A percentile compares a stretch with the other conserved stretches of the same genome.
Conservation (phyloP, 2,113 vertebrate species). For the Hemiprocne comata region DNA sequence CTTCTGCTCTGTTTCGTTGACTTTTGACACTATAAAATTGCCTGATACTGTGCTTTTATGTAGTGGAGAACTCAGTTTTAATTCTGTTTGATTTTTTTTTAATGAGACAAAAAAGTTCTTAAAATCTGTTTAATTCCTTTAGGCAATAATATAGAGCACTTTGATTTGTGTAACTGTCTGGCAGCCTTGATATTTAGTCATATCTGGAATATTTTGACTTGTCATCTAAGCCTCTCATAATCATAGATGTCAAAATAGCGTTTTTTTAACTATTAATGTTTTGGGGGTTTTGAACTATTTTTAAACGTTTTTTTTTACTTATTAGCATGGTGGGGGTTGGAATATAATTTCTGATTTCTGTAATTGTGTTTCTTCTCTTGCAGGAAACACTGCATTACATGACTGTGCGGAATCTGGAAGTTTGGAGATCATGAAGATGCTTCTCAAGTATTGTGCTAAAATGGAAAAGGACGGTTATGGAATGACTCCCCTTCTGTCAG, state of each 20-base stretch:
- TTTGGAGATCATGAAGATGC: slow-evolving; percentile 97
- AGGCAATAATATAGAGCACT: background rate
- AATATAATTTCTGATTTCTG: background rate
- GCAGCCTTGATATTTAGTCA: background rate
- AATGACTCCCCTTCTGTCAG: slow-evolving; percentile 96
- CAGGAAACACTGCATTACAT: slow-evolving; percentile 95
- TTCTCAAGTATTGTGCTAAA: slow-evolving; percentile 92
- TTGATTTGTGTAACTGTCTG: background rate
- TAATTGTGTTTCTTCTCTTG: slow-evolving; percentile 28
- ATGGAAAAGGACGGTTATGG: slow-evolving; percentile 98
- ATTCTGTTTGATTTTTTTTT: background rate
- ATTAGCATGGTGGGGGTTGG: background rate
- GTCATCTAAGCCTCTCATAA: background rate
- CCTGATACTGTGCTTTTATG: background rate
- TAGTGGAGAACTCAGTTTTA: background rate
- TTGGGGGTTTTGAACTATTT: background rate
- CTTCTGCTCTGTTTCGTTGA: background rate
- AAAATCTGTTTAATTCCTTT: background rate
- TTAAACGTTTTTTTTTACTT: background rate
- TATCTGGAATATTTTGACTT: background rate
- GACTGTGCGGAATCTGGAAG: slow-evolving; percentile 99
- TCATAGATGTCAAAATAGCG: background rate
- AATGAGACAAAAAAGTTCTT: background rate
- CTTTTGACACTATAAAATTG: background rate
- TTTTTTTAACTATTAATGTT: background rate